These are phyloP conservation scores for Pelochelys cantorii DNA, from an alignment of 2,797 vertebrate genomes.

Conservation along the genomic window DNA sequence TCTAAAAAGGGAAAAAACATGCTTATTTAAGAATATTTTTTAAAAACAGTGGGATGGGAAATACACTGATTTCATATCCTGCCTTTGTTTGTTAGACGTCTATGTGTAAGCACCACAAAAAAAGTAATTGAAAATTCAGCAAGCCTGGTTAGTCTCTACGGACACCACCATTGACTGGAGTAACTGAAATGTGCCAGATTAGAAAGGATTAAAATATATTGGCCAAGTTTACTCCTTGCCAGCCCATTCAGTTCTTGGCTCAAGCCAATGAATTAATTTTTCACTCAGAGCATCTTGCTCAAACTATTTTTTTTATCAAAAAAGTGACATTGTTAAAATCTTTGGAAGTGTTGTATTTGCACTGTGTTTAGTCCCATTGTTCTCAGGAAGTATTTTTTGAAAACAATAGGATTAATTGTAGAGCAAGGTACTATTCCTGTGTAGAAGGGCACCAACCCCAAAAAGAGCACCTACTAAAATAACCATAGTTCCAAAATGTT, in stretches of 20 bases:
- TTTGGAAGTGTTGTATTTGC: neutral
- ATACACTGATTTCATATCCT: accelerated
- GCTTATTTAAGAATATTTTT: neutral
- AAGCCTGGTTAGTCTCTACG: neutral
- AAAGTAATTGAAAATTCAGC: accelerated
- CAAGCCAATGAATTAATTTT: neutral
- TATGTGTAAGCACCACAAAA: neutral
- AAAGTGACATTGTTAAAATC: neutral
- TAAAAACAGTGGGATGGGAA: accelerated
- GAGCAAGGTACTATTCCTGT: neutral
- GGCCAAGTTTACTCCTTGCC: neutral
- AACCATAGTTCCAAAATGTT: neutral
- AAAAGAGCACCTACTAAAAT: neutral
- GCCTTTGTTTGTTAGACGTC: neutral
- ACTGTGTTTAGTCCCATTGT: neutral
- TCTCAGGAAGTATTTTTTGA: neutral
- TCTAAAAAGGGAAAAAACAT: neutral
- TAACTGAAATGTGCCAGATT: neutral
- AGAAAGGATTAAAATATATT: neutral
- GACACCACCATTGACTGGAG: accelerated
- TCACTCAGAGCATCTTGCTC: neutral
- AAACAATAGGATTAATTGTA: neutral
- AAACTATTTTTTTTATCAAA: neutral
- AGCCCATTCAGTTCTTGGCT: neutral
- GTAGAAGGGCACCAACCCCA: neutral